phyloP scores from a whole-genome alignment of 2,113 vertebrate genomes.

The Misgurnus mizolepis region DNA sequence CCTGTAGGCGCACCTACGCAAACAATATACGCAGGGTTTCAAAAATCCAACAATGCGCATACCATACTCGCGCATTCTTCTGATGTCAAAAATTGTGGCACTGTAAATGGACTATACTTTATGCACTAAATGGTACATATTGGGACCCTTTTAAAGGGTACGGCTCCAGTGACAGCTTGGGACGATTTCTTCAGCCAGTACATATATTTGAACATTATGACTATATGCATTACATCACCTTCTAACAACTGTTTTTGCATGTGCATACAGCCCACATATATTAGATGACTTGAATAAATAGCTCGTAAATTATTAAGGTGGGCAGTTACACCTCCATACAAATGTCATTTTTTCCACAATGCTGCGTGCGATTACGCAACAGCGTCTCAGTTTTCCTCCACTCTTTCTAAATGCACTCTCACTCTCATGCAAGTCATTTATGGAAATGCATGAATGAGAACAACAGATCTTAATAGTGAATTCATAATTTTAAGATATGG shows the following conservation, averaged over 20 bases:
- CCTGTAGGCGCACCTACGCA: too few species aligned
- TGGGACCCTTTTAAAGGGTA: too few species aligned
- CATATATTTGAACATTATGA: not conserved
- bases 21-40: too few species aligned
- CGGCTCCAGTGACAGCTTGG: too few species aligned
- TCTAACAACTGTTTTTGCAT: not conserved
- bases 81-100: too few species aligned
- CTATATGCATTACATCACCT: not conserved
- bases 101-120: too few species aligned
- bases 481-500: not conserved
- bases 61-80: too few species aligned
- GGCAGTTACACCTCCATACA: slow-evolving; percentile 9
- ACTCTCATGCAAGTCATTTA: not conserved
- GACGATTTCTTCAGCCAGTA: too few species aligned
- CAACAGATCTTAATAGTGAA: not conserved
- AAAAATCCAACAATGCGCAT: too few species aligned
- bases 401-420: not conserved
- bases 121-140: too few species aligned
- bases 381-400: not conserved
- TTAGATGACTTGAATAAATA: not conserved
- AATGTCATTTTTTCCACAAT: slow-evolving; percentile 1
- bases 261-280: not conserved
- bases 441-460: not conserved
- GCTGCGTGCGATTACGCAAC: slow-evolving; percentile 5
- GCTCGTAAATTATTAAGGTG: not conserved